Percentiles rank a stretch among this genome's conserved stretches.
Conservation (phyloP, 1,140 invertebrate species). For the Caenorhabditis brenneri region DNA sequence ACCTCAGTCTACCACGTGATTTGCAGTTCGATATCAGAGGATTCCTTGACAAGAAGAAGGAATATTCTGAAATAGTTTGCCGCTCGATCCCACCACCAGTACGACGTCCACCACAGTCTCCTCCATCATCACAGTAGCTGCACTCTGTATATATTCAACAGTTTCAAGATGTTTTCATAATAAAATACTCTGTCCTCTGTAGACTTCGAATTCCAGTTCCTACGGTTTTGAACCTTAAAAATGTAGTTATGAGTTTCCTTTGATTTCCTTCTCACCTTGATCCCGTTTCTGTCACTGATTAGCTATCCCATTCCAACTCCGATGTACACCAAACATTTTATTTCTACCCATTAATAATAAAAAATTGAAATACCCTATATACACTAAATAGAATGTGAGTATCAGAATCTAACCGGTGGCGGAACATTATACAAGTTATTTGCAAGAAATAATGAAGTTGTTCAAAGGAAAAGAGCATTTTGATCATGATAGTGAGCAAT, state of each 20-base stretch:
- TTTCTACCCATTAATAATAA: no score
- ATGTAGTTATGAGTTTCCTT: neutral
- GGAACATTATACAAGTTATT: neutral
- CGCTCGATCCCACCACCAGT: neutral
- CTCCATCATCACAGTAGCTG: neutral
- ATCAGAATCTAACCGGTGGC: conserved; percentile 1
- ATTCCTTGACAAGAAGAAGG: neutral
- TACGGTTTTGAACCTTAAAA: neutral
- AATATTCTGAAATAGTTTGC: neutral
- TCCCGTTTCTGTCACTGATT: no score
- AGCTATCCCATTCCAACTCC: no score
- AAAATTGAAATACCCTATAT: no score
- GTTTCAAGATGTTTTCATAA: neutral
- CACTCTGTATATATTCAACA: no score
- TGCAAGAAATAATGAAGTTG: neutral
- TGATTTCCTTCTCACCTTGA: neutral
- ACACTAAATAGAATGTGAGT: neutral
- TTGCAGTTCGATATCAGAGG: neutral
- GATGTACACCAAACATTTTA: no score
- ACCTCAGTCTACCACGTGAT: neutral
- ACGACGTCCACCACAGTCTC: neutral
- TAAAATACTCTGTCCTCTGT: neutral
- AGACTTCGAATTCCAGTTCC: neutral
- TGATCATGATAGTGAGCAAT: neutral
- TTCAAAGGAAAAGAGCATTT: neutral